These are phyloP conservation scores for Myotis yumanensis DNA, from an alignment of 2,113 vertebrate genomes.

Conservation along the genomic window DNA sequence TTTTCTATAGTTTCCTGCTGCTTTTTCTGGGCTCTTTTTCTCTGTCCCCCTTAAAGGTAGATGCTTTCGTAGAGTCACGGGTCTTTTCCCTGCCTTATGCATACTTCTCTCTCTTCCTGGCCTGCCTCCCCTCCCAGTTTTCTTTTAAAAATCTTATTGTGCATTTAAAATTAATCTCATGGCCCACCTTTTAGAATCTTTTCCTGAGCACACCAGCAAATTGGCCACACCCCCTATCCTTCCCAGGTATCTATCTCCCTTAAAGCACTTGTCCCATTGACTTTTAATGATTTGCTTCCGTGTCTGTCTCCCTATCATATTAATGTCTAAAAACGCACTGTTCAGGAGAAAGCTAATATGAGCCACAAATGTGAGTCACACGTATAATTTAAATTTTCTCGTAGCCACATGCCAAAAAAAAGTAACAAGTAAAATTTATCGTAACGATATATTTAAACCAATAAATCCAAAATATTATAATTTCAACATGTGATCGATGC, in stretches of 20 bases:
- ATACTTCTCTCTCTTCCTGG: background rate
- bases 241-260: rapidly evolving
- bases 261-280: background rate
- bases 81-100: background rate
- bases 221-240: background rate
- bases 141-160: background rate
- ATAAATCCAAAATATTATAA: background rate
- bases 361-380: background rate
- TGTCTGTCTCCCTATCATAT: background rate
- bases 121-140: background rate
- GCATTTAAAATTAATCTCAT: background rate
- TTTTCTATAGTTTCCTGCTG: background rate
- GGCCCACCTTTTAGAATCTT: background rate
- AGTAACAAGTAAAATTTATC: background rate
- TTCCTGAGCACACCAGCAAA: background rate
- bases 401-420: background rate
- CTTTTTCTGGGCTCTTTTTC: background rate
- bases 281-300: background rate
- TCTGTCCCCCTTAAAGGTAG: background rate
- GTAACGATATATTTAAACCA: background rate
- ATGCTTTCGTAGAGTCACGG: background rate
- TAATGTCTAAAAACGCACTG: background rate
- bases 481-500: background rate
- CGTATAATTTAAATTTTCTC: background rate
- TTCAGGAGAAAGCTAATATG: background rate